Evolutionary conservation across 1,140 invertebrate genomes (phyloP), one percentile per base, ranked within the genome.

Genomic region (Hormaphis cornu): DNA sequence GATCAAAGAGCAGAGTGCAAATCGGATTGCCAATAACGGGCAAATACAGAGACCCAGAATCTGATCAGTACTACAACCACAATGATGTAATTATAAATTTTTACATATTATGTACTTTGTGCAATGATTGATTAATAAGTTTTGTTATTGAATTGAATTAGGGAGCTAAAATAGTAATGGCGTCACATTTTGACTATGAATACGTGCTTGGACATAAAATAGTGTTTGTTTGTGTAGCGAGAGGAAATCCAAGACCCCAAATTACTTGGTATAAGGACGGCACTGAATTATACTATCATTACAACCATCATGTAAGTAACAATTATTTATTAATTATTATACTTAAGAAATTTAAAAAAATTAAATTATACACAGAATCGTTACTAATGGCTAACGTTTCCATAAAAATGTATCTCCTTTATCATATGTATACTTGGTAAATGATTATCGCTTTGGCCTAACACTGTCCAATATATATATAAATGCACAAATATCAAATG

Each of bases 11-110:
- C 14, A 83, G 83, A 78, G 84, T 90, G 35, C 88, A 90, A 82
- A 89, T 91, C 71, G 89, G 89, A 44, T 78, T 91, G 69, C 89
- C 89, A 1, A 89, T 91, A 28, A 91, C 89, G 16, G 89, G 89
- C 58, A 90, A 91, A 79, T 91, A 91, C 73, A 80, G 89, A 71
- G 89, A 91, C 80, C 87, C 88, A 1, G 89, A 91, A 77, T 89
- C 88, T 4, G 88, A 91, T 79, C 86, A 89, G 73, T 92, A 92
- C 76, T 93, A 91, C 78, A 91, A 91, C 74, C 91, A 91, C 73
- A 86, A 90, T 63, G 85, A 91, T 77, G 89, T 91, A 81, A 84
- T 82, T 81, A 14, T 24, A 37, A 46, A 54, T 35, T 30, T 35
- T 44, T 53, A 48, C 46, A 61, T 46, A 26, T 14, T 44, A 54